These are phyloP conservation scores for Luehdorfia chinensis DNA, from an alignment of 1,140 invertebrate species.

Conservation along the genomic window DNA sequence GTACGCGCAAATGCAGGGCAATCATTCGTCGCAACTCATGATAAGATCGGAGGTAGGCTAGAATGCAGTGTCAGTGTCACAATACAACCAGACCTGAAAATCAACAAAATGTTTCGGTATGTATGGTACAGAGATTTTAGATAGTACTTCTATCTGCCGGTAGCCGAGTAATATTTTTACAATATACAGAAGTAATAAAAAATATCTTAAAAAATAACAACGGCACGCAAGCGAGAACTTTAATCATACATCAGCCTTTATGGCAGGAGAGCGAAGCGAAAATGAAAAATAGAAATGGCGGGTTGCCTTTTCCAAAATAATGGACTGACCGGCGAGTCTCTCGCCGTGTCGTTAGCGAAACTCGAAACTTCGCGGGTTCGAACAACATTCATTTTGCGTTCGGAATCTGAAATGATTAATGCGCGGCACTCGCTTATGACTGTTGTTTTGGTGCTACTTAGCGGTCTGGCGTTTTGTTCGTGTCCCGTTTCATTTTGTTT, in stretches of 20 bases:
- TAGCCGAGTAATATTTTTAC: too few relatives aligned
- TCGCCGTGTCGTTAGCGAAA: constrained; percentile 56
- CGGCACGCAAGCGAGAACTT: constrained; percentile 34
- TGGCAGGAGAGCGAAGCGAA: constrained; percentile 51
- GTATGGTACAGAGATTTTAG: too few relatives aligned
- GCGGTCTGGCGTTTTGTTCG: constrained; percentile 25
- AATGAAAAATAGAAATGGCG: constrained; percentile 40
- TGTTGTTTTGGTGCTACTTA: constrained; percentile 34
- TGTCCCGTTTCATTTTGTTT: too few relatives aligned
- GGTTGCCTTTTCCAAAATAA: constrained; percentile 60
- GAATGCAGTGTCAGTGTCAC: too few relatives aligned
- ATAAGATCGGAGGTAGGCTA: too few relatives aligned
- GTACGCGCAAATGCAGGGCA: too few relatives aligned
- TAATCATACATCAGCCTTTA: constrained; percentile 59
- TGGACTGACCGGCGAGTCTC: constrained; percentile 57
- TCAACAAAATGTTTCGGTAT: too few relatives aligned
- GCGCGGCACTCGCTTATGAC: constrained; percentile 48
- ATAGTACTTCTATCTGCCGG: too few relatives aligned
- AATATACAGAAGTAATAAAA: too few relatives aligned
- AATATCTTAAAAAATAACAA: constrained; percentile 21
- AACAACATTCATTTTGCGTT: constrained; percentile 35
- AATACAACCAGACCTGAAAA: too few relatives aligned
- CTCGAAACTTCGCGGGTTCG: constrained; percentile 44
- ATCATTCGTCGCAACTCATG: too few relatives aligned
- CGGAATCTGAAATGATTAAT: constrained; percentile 53